These are phyloP conservation scores for Standfussiana lucernea DNA, from an alignment of 2,888 invertebrate species.

Conservation along the genomic window DNA sequence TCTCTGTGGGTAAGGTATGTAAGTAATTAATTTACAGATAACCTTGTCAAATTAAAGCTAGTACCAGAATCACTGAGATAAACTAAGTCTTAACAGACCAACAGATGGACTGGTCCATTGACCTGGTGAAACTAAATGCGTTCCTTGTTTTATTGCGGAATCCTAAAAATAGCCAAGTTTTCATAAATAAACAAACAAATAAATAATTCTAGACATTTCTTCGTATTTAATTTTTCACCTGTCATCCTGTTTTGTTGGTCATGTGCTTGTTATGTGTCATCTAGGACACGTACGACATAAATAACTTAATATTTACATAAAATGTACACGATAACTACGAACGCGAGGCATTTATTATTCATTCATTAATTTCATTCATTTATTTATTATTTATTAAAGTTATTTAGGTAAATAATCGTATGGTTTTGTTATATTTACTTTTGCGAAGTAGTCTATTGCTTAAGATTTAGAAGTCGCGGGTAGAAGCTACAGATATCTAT, in stretches of 20 bases:
- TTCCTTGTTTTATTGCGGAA: not conserved
- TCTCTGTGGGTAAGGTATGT: too few species aligned
- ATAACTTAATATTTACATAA: slow-evolving; percentile 19
- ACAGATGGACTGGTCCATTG: not conserved
- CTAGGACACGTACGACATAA: not conserved
- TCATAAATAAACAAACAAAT: slow-evolving; percentile 20
- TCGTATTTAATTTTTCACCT: slow-evolving; percentile 6
- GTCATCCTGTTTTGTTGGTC: not conserved
- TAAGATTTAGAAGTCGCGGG: not conserved
- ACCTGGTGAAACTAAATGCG: not conserved
- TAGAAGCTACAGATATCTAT: too few species aligned
- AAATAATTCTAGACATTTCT: slow-evolving; percentile 23
- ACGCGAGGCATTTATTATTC: not conserved
- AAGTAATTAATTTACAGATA: too few species aligned
- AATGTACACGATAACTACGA: not conserved
- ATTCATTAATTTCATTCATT: too few species aligned
- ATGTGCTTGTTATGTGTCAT: slow-evolving; percentile 24
- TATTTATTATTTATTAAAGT: too few species aligned
- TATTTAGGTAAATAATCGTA: too few species aligned
- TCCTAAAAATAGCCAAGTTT: slow-evolving; percentile 1
- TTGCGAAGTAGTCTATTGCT: too few species aligned
- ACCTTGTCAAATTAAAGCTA: not conserved
- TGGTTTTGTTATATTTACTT: too few species aligned
- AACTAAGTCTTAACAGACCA: not conserved
- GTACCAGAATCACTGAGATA: not conserved